These are phyloP conservation scores for Polylopha cassiicola DNA, from an alignment of 2,888 invertebrate species.

Conservation along the genomic window DNA sequence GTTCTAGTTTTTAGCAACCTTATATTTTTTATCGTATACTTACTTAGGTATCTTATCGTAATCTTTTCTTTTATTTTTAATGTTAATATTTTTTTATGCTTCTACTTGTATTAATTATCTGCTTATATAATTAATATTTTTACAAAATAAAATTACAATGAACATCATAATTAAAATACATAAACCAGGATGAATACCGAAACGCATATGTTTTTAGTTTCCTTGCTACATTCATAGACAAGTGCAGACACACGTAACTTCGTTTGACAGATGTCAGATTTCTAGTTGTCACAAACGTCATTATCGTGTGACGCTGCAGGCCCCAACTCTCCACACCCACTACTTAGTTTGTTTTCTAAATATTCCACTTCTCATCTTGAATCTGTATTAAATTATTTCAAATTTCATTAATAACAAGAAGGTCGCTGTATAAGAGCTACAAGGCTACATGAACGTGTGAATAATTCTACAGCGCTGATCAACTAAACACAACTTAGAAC, in stretches of 20 bases:
- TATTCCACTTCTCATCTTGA: conserved; percentile 13
- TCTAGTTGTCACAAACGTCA: conserved; percentile 25
- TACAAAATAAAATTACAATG: no score
- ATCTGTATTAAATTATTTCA: conserved; percentile 1
- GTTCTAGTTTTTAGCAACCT: no score
- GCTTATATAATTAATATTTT: no score
- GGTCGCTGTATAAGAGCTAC: background rate
- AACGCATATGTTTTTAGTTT: no score
- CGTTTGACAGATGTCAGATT: conserved; percentile 6
- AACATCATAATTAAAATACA: no score
- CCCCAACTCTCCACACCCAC: conserved; percentile 13
- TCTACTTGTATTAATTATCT: no score
- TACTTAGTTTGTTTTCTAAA: conserved; percentile 21
- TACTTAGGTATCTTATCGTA: no score
- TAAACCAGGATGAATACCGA: no score
- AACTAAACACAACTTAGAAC: conserved; percentile 27
- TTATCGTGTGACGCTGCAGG: conserved; percentile 32
- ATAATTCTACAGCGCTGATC: conserved; percentile 23
- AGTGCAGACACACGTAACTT: background rate
- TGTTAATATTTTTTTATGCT: no score
- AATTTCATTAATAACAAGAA: conserved; percentile 4
- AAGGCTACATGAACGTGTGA: conserved; percentile 1
- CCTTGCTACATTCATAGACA: no score
- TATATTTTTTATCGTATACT: no score
- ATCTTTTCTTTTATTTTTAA: no score